These are phyloP conservation scores for Pedionomus torquatus DNA, from an alignment of 2,113 vertebrate species.

Conservation along the genomic window DNA sequence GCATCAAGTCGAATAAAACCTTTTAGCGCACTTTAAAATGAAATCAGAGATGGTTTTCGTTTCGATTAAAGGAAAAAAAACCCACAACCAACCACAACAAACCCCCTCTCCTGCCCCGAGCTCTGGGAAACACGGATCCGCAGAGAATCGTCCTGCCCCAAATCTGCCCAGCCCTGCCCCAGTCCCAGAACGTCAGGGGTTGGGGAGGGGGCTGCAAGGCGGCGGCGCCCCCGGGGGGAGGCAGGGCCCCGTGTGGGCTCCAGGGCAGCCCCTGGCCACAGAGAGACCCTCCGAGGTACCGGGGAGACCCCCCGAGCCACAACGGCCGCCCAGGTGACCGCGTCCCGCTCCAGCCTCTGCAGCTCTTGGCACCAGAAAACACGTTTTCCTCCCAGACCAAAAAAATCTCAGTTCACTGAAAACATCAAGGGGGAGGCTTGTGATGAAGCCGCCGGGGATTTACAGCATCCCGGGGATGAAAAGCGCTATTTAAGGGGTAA, in stretches of 20 bases:
- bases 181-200: constrained; percentile 26
- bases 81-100: no score
- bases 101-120: neutral
- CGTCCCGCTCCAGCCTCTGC: neutral
- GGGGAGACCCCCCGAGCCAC: neutral
- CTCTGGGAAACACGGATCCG: neutral
- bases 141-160: neutral
- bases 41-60: constrained; percentile 36
- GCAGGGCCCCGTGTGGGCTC: neutral
- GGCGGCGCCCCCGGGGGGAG: neutral
- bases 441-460: constrained; percentile 45
- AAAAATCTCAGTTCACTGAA: constrained; percentile 20
- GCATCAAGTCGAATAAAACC: neutral
- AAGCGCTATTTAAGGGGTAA: neutral
- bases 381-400: constrained; percentile 7
- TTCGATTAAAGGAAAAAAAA: neutral
- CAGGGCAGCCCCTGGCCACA: neutral
- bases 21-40: neutral
- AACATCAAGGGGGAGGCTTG: neutral
- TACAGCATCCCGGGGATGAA: neutral
- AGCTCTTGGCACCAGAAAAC: constrained; percentile 54
- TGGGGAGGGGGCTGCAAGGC: neutral
- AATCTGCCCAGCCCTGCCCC: neutral
- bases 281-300: neutral
- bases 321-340: neutral